Evolutionary conservation across 2,888 invertebrate species (phyloP).

Genomic region (Scaptomyza caliginosa): DNA sequence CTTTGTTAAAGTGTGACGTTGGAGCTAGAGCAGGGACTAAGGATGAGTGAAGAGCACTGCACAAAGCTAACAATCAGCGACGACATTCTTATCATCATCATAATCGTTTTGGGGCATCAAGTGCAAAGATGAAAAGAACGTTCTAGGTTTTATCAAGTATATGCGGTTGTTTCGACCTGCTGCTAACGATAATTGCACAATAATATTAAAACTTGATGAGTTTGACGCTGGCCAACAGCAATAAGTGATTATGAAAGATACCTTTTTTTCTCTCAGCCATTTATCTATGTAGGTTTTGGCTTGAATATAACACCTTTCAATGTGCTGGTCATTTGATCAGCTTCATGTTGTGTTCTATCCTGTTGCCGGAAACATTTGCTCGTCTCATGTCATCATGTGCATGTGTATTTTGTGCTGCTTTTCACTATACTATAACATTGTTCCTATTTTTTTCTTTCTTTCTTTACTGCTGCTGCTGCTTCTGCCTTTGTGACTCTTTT

Average conservation of each 20-base stretch:
- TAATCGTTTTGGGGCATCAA: slow-evolving; percentile 31
- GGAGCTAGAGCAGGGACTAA: too few relatives aligned
- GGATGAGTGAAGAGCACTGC: neutral
- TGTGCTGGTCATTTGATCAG: slow-evolving; percentile 59
- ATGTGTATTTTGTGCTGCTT: neutral
- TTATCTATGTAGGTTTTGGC: too few relatives aligned
- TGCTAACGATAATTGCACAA: slow-evolving; percentile 47
- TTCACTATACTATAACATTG: slow-evolving; percentile 15
- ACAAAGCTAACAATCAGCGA: slow-evolving; percentile 40
- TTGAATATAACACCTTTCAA: neutral
- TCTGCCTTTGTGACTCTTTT: slow-evolving; percentile 70
- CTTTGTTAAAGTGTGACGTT: neutral
- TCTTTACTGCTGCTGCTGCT: slow-evolving; percentile 6
- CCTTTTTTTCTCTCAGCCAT: neutral
- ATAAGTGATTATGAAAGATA: slow-evolving; percentile 39
- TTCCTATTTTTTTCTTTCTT: slow-evolving; percentile 11
- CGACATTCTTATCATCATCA: slow-evolving; percentile 24
- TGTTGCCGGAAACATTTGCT: slow-evolving; percentile 59
- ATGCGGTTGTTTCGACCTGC: slow-evolving; percentile 14
- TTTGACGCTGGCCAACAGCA: slow-evolving; percentile 38
- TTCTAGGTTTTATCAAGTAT: slow-evolving; percentile 6
- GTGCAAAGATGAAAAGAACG: slow-evolving; percentile 51
- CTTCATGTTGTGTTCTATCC: slow-evolving; percentile 38
- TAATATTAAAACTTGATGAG: slow-evolving; percentile 72
- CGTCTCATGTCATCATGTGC: slow-evolving; percentile 36